Base-by-base conservation (phyloP, 2,888 invertebrate genomes). In the Pollenia amentaria region DNA sequence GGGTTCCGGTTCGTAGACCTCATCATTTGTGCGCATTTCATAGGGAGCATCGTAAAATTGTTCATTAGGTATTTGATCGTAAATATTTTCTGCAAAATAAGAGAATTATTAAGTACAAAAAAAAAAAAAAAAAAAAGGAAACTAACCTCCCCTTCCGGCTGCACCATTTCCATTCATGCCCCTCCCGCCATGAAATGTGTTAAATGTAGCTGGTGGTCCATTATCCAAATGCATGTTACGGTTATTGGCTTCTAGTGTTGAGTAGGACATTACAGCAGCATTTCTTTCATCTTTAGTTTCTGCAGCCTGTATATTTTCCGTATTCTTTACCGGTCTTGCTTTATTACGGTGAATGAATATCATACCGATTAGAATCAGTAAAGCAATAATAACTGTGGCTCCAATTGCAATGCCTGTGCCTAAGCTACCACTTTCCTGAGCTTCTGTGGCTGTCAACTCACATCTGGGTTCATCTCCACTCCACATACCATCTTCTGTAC, bases 181-280 rank as follows among this genome's bases (percentile, higher is more conserved):
- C 0, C 89, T 87, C 0, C 88, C 84, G 4, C 90, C 92, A 9
- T 93, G 93, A 77, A 93, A 93, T 14, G 93, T 93, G 81, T 93
- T 93, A 72, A 93, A 93, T n/a, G 93, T 93, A 1, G 93, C 92
- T 53, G 93, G 91, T 38, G 91, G 91, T 65, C 91, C 90, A 81
- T 91, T 91, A 75, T 93, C 93, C 84, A 92, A 88, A 53, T 91
- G 90, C 88, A 91, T 89, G 40, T 75, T 78, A 1, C 93, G 90
- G 83, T 92, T 92, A 84, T 92, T 94, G 88, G 97, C 97, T 92
- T 96, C 97, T 0, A 97, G 93, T 1, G 97, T 97, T 29, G 97
- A 96, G 91, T 97, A 97, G 72, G 97, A 97, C 97, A 97, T 97
- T 0, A 97, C 97, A 0, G 97, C 97, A 0, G 97, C 97, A 91